These are phyloP conservation scores for Polymixis lichenea DNA, from an alignment of 2,888 invertebrate genomes.

Conservation along the genomic window DNA sequence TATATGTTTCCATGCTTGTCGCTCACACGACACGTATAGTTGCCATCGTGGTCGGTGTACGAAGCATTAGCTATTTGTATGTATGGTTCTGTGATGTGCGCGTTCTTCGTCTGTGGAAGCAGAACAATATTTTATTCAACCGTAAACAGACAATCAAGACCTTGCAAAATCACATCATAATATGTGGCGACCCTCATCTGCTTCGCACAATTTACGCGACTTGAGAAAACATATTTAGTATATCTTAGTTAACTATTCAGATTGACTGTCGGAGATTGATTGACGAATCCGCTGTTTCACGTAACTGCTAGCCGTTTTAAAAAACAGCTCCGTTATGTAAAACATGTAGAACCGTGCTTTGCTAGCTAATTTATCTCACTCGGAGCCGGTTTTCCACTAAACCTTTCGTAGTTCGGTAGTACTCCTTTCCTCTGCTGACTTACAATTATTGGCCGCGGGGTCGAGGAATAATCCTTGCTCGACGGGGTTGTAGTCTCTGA, in stretches of 20 bases:
- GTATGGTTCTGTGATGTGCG: slow-evolving; percentile 17
- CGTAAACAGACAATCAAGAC: neutral
- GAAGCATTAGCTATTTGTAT: slow-evolving; percentile 30
- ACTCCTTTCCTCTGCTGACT: neutral
- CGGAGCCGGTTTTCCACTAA: too few species aligned
- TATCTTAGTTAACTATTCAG: too few species aligned
- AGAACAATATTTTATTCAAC: neutral
- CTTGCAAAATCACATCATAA: neutral
- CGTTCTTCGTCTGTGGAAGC: slow-evolving; percentile 40
- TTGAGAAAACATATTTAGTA: neutral
- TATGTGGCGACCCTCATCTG: neutral
- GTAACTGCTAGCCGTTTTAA: too few species aligned
- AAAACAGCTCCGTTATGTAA: too few species aligned
- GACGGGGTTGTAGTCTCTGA: neutral
- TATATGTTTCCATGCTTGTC: slow-evolving; percentile 48
- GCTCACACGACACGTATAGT: slow-evolving; percentile 67
- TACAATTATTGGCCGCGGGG: slow-evolving; percentile 10
- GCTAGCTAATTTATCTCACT: too few species aligned
- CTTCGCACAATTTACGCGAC: too few species aligned
- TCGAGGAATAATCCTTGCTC: neutral
- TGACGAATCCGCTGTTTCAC: too few species aligned
- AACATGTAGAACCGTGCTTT: too few species aligned
- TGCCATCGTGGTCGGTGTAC: slow-evolving; percentile 44
- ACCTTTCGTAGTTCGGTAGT: neutral
- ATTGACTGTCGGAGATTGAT: too few species aligned